Evolutionary conservation across 1,140 invertebrate genomes (phyloP).

Genomic region (Apocrypta bakeri): DNA sequence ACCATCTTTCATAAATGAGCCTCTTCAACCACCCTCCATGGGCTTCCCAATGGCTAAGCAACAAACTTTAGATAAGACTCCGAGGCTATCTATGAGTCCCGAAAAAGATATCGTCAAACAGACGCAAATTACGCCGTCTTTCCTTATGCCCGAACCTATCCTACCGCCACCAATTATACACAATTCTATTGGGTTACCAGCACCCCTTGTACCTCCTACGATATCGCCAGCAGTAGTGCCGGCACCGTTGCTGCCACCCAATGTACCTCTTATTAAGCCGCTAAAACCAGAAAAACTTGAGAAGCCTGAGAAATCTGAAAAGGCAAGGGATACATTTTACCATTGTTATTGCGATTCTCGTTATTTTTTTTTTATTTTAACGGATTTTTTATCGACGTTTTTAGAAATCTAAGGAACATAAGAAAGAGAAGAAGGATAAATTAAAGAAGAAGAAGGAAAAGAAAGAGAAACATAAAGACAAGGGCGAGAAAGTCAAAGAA

Average conservation of each 20-base stretch:
- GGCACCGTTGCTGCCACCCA: conserved; percentile 31
- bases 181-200: conserved; percentile 4
- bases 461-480: conserved; percentile 82
- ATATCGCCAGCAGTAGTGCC: conserved; percentile 50
- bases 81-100: not conserved
- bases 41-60: not conserved
- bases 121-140: not conserved
- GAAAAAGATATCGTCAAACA: conserved; percentile 1
- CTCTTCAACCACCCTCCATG: not conserved
- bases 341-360: not conserved
- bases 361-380: conserved; percentile 13
- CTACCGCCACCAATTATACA: not conserved
- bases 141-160: not conserved
- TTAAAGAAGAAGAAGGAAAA: conserved; percentile 87
- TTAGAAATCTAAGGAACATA: conserved; percentile 81
- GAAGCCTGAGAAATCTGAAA: conserved; percentile 62
- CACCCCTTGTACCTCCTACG: conserved; percentile 49
- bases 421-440: conserved; percentile 83
- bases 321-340: conserved; percentile 11
- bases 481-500: conserved; percentile 78
- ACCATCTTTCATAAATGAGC: conserved; percentile 13
- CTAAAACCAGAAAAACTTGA: conserved; percentile 63
- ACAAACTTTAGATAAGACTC: not conserved
- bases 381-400: conserved; percentile 36
- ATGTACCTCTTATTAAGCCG: conserved; percentile 28